These are phyloP conservation scores for Pseudorasbora parva DNA, from an alignment of 2,113 vertebrate genomes.

Conservation along the genomic window DNA sequence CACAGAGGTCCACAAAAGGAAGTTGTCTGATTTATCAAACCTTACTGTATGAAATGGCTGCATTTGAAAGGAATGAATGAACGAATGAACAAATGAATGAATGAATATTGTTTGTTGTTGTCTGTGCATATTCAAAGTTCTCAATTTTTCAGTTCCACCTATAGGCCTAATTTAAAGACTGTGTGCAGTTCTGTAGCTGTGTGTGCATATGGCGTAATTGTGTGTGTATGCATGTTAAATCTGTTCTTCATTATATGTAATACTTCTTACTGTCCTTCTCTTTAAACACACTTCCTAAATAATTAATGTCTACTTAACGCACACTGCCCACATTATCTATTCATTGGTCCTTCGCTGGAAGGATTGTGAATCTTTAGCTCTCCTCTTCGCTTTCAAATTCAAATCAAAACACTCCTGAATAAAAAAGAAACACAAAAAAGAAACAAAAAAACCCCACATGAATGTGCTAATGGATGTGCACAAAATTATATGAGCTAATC, in stretches of 20 bases:
- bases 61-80: too few relatives aligned
- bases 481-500: slow-evolving; percentile 22
- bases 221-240: not conserved
- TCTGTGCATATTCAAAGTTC: too few relatives aligned
- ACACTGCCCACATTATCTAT: not conserved
- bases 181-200: not conserved
- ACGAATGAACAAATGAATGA: too few relatives aligned
- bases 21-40: too few relatives aligned
- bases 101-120: too few relatives aligned
- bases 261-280: slow-evolving; percentile 10
- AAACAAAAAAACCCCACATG: not conserved
- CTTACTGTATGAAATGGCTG: too few relatives aligned
- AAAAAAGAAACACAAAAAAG: too few relatives aligned
- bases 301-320: not conserved
- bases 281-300: slow-evolving; percentile 13
- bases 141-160: not conserved
- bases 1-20: too few relatives aligned
- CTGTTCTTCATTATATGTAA: slow-evolving; percentile 29
- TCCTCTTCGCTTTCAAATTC: not conserved
- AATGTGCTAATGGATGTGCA: not conserved
- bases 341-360: not conserved
- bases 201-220: not conserved
- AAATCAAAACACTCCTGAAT: not conserved
- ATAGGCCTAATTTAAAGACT: not conserved
- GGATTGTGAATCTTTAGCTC: not conserved